Conservation (phyloP, 1,140 invertebrate genomes). For the Caenorhabditis briggsae region DNA sequence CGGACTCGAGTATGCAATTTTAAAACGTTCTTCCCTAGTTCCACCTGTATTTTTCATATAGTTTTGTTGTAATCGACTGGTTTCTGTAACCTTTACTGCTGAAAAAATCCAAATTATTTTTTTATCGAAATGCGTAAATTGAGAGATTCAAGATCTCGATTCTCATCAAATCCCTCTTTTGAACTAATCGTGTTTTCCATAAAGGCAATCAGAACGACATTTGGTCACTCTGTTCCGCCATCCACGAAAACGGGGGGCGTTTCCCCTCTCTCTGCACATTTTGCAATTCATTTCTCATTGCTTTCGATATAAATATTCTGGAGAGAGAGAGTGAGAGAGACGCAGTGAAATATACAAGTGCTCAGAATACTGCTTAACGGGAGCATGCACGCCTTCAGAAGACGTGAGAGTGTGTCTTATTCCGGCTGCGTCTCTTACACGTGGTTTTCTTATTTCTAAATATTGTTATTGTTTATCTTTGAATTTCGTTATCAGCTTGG, state of each 20-base stretch:
- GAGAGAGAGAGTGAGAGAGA: conserved; percentile 40
- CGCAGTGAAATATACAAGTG: conserved; percentile 31
- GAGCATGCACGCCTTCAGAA: conserved; percentile 16
- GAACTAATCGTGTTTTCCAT: not conserved
- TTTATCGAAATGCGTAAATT: no score
- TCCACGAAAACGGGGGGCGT: not conserved
- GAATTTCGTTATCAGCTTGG: not conserved
- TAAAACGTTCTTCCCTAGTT: no score
- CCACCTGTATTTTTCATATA: no score
- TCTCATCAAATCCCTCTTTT: not conserved
- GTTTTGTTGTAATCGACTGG: no score
- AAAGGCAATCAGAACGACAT: not conserved
- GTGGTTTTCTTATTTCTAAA: not conserved
- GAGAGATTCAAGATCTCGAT: no score
- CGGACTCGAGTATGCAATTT: no score
- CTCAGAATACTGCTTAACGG: conserved; percentile 35
- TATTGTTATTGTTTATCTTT: not conserved
- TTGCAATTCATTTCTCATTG: conserved; percentile 41
- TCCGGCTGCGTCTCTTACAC: not conserved
- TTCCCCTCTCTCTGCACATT: not conserved
- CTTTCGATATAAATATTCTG: conserved; percentile 45
- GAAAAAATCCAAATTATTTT: no score
- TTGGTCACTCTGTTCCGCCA: not conserved
- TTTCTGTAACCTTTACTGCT: no score
- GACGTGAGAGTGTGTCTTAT: not conserved